Conservation (phyloP, 2,797 vertebrate genomes). For the Ispidina lecontei region DNA sequence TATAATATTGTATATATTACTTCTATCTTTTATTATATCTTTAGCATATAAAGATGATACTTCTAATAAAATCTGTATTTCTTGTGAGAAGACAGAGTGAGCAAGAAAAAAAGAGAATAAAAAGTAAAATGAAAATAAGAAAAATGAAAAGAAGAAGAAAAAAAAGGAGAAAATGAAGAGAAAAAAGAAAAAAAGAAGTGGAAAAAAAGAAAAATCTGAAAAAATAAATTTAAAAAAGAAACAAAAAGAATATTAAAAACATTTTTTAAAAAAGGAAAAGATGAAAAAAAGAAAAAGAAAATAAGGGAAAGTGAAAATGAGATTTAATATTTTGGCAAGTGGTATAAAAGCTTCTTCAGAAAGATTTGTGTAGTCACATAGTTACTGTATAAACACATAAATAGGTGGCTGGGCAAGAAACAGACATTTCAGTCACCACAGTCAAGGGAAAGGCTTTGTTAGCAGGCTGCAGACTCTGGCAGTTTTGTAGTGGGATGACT, state of each 20-base stretch:
- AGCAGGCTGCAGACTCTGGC: background rate
- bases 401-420: background rate
- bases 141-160: too few relatives aligned
- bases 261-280: too few relatives aligned
- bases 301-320: background rate
- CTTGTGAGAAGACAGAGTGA: background rate
- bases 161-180: too few relatives aligned
- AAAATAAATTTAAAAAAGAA: too few relatives aligned
- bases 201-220: accelerated
- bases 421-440: background rate
- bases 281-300: too few relatives aligned
- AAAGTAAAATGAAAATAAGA: too few relatives aligned
- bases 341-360: background rate
- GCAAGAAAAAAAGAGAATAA: background rate
- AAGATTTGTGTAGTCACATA: background rate
- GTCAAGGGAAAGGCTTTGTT: background rate
- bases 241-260: too few relatives aligned
- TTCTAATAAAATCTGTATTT: background rate
- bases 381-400: background rate
- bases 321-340: background rate
- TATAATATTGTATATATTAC: background rate
- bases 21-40: background rate
- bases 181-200: too few relatives aligned
- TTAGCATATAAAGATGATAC: background rate
- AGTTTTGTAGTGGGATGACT: background rate